phyloP scores from a whole-genome alignment of 2,113 vertebrate species.

The Sapayoa aenigma region DNA sequence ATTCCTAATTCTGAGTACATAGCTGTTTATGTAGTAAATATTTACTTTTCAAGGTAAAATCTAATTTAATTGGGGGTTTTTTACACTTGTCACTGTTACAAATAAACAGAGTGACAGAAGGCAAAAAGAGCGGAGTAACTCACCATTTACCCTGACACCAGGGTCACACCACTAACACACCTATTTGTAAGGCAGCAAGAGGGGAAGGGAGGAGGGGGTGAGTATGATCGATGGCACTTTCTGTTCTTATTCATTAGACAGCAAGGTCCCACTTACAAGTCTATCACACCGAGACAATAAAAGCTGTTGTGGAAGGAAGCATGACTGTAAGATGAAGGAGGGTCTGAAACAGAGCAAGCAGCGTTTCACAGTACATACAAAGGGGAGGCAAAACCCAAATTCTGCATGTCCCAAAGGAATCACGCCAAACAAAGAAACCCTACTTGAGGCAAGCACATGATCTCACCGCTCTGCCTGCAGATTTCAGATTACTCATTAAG shows the following conservation, averaged over 20 bases:
- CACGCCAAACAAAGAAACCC: constrained; percentile 2
- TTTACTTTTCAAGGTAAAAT: background rate
- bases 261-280: background rate
- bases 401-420: background rate
- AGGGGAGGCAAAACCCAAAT: background rate
- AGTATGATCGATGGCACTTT: no score
- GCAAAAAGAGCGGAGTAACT: background rate
- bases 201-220: background rate
- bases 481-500: constrained; percentile 38
- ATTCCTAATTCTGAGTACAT: background rate
- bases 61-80: background rate
- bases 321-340: background rate
- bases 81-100: background rate
- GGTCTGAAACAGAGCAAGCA: background rate
- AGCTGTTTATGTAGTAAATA: background rate
- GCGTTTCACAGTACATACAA: background rate
- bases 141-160: background rate
- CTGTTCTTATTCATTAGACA: background rate
- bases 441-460: background rate
- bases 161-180: background rate
- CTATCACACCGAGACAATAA: background rate
- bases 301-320: background rate
- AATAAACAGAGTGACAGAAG: background rate
- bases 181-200: background rate
- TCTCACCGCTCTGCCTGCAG: background rate